Conservation (phyloP, 1,140 invertebrate species). For the Trichogramma pretiosum region DNA sequence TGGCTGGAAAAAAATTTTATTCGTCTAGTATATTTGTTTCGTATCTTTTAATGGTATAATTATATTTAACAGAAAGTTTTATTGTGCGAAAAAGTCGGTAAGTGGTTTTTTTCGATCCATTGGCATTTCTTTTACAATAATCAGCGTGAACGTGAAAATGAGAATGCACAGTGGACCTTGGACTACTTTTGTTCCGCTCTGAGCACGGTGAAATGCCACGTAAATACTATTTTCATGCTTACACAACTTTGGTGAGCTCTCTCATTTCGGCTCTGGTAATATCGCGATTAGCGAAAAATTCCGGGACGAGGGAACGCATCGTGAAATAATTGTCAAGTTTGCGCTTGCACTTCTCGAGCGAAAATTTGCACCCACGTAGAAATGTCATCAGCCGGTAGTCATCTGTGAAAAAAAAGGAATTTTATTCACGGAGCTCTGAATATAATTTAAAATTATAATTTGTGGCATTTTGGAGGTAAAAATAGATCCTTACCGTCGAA, state of each 20-base stretch:
- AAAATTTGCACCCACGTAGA: conserved; percentile 74
- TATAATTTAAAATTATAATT: not conserved
- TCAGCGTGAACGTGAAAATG: too few relatives aligned
- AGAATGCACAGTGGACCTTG: too few relatives aligned
- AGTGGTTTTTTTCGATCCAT: too few relatives aligned
- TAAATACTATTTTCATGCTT: conserved; percentile 40
- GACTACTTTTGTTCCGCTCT: too few relatives aligned
- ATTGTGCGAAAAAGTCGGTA: too few relatives aligned
- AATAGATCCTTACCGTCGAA: conserved; percentile 64
- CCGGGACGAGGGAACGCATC: conserved; percentile 71
- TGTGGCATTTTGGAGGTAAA: too few relatives aligned
- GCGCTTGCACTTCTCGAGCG: conserved; percentile 68
- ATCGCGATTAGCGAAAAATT: conserved; percentile 72
- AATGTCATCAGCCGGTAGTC: conserved; percentile 67
- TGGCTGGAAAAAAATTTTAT: conserved; percentile 56
- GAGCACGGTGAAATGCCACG: too few relatives aligned
- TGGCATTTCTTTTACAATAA: too few relatives aligned
- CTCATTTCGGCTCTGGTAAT: conserved; percentile 59
- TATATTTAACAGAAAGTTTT: too few relatives aligned
- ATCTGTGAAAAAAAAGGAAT: conserved; percentile 44
- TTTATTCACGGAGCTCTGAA: too few relatives aligned
- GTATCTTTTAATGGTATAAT: too few relatives aligned
- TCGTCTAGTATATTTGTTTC: too few relatives aligned
- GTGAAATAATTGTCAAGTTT: conserved; percentile 79
- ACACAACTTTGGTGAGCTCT: conserved; percentile 62